Evolutionary conservation across 2,888 invertebrate genomes (phyloP), one percentile per base, ranked within the genome.

Genomic region (Villa cingulata): DNA sequence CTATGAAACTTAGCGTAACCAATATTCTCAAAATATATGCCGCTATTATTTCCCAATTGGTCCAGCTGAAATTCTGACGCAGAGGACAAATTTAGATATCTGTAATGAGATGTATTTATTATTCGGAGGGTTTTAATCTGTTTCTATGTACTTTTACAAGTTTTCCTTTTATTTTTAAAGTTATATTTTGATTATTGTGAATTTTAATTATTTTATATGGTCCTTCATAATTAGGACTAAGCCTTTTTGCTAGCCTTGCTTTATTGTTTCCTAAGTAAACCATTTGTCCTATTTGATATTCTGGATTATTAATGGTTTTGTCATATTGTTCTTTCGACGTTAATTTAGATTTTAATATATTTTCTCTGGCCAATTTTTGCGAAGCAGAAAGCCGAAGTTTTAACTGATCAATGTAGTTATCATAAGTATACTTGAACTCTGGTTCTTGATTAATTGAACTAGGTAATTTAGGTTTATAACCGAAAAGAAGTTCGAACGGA

Each of bases 401-500:
- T 15, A 51, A 38, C 27, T 47, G 42, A 16, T 50, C 48, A 16
- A 43, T 23, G 20, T 48, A 48, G 42, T 39, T 43, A 17, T 51
- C 46, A 45, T 46, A 47, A 17, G 45, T 50, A 19, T 51, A 49
- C 42, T 18, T 43, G 17, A 49, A 36, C 37, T 49, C 46, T 16
- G 46, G 44, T 14, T 40, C n/a, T 29, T 40, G 34, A 16, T 14
- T 43, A 23, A 50, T 15, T 16, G 43, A 45, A 20, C 41, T 38
- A 16, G 50, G 49, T 20, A 50, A 32, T 40, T 37, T 19, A 4
- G 48, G 50, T 34, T 48, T 50, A 40, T 40, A 38, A 16, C 48
- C 50, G 38, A 48, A 50, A 12, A 50, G 23, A 38, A 48, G 17
- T 37, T 50, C 50, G 29, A 56, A 61, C 2, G 63, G 64, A 1